Base-by-base conservation (phyloP, 2,797 vertebrate species). In the Anguilla pacifica region DNA sequence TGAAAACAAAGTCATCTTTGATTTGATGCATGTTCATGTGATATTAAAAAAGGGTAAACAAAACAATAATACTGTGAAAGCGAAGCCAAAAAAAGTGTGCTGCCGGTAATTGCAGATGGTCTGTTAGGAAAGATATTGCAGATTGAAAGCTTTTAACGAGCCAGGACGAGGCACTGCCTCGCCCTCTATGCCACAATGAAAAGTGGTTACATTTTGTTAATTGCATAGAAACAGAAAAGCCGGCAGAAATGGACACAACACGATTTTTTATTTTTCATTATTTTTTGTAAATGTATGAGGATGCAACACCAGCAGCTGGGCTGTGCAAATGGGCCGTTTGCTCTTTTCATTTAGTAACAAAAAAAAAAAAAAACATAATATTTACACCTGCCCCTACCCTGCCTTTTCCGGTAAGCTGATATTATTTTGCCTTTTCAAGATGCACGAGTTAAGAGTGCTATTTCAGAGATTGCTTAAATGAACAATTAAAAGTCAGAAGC, bases 121-220 rank as follows among this genome's bases (percentile, higher is more conserved):
- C 81, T 61, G 28, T 59, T 61, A 67, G 39, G 84, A 43, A 67
- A 46, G 17, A 70, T 59, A 57, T 84, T 86, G 39, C 85, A 72
- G 64, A 53, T 51, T 61, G 35, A 59, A 43, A 85, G 61, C 25
- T 85, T 39, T 67, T 13, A 85, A 67, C 46, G 84, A 43, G 84
- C 59, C 57, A 43, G 39, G 22, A 31, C 46, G 39, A 35, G 15
- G 15, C 10, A 6, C 7, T 85, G 49, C 84, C 22, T 53, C 85
- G 9, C 11, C 28, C 25, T 86, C 51, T 31, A 1, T 13, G 74
- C 86, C 86, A 57, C 31, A 22, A 59, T 49, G 28, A 81, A 43
- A 77, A 55, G 51, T 43, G 51, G 13, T 25, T 11, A 19, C 9
- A 59, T 51, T 79, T 81, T 81, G 72, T 59, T 74, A 81, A 59